Evolutionary conservation across 1,140 invertebrate genomes (phyloP).

Genomic region (Drosophila repletoides): DNA sequence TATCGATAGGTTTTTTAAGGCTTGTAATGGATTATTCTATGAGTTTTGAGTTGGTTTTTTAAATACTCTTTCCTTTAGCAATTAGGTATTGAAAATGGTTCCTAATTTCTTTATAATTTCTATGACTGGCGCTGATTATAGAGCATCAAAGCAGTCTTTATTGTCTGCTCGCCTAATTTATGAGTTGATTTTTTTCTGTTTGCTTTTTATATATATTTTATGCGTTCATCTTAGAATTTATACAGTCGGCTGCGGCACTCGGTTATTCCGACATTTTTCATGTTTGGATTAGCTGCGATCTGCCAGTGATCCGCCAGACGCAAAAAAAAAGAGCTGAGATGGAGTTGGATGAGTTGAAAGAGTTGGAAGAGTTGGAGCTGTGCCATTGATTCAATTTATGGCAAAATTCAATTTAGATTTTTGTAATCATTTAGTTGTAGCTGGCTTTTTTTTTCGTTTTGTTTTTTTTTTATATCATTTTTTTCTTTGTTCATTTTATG

Average conservation of each 20-base stretch:
- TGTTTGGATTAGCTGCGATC: conserved; percentile 68
- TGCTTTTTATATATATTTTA: conserved; percentile 36
- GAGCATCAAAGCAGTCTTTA: neutral
- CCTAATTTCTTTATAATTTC: too few species aligned
- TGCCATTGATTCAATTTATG: conserved; percentile 66
- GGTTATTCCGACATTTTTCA: conserved; percentile 67
- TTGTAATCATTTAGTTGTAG: conserved; percentile 76
- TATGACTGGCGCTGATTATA: too few species aligned
- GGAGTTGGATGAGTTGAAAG: too few species aligned
- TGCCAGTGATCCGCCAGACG: conserved; percentile 28
- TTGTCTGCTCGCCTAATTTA: neutral
- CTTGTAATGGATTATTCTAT: too few species aligned
- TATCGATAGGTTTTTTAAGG: too few species aligned
- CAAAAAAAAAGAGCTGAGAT: too few species aligned
- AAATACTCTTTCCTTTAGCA: too few species aligned
- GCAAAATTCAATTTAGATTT: conserved; percentile 80
- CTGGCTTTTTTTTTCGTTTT: conserved; percentile 28
- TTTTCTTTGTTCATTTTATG: too few species aligned
- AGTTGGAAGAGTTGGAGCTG: too few species aligned
- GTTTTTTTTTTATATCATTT: neutral
- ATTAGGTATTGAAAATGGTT: too few species aligned
- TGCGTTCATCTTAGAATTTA: conserved; percentile 72
- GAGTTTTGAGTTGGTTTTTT: too few species aligned
- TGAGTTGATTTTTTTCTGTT: conserved; percentile 29
- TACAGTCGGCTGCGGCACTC: conserved; percentile 46